These are phyloP conservation scores for Cyclopterus lumpus DNA, from an alignment of 2,797 vertebrate species.

Conservation along the genomic window DNA sequence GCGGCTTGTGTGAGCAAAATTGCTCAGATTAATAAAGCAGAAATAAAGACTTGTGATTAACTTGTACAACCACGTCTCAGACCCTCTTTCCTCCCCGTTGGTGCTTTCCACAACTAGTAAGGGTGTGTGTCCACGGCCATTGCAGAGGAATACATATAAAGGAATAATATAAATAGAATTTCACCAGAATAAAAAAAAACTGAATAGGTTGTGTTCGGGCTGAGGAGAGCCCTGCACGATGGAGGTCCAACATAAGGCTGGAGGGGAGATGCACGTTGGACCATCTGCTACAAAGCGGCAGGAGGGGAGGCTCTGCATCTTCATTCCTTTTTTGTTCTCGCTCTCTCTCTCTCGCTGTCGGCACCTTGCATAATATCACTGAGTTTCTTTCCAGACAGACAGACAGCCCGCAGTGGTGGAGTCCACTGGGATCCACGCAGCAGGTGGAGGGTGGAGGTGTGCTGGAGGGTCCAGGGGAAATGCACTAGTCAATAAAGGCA, in stretches of 20 bases:
- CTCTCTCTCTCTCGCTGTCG: slow-evolving; percentile 23
- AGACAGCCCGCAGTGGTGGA: slow-evolving; percentile 39
- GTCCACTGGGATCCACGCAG: slow-evolving; percentile 42
- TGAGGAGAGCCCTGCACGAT: not conserved
- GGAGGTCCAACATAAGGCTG: slow-evolving; percentile 52
- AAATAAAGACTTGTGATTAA: not conserved
- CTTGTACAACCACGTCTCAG: not conserved
- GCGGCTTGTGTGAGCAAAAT: not conserved
- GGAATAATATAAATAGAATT: not conserved
- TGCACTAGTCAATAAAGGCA: slow-evolving; percentile 50
- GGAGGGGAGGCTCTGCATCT: slow-evolving; percentile 58
- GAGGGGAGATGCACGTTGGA: slow-evolving; percentile 47
- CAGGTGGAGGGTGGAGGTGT: slow-evolving; percentile 47
- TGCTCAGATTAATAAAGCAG: not conserved
- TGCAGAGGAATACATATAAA: slow-evolving; percentile 4
- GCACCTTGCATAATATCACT: slow-evolving; percentile 41
- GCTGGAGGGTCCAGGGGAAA: slow-evolving; percentile 14
- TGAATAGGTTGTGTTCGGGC: not conserved
- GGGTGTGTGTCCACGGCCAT: slow-evolving; percentile 23
- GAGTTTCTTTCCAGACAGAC: slow-evolving; percentile 29
- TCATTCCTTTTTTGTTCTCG: not conserved
- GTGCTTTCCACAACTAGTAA: slow-evolving; percentile 14
- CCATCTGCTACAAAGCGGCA: slow-evolving; percentile 74
- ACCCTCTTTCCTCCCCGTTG: not conserved
- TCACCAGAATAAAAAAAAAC: not conserved